Evolutionary conservation across 2,888 invertebrate species (phyloP), one percentile per base, ranked within the genome.

Genomic region (Orthonychiurus folsomi): DNA sequence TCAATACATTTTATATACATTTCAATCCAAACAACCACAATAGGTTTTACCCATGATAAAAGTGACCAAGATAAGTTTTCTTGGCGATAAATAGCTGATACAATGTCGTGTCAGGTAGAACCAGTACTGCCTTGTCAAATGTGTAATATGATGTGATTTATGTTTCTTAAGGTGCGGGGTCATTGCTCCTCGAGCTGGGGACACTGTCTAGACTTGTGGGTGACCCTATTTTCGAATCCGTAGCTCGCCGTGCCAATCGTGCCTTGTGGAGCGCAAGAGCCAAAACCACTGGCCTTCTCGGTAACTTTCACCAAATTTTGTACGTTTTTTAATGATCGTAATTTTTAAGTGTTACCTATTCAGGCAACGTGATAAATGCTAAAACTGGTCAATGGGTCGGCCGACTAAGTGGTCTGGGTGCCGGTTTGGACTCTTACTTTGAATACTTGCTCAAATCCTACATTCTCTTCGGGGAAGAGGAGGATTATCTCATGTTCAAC

Each of bases 381-480:
- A 80, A 82, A 73, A 82, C 82, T 47, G 84, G 84, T 18, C 77
- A 81, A 71, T 85, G 84, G 84, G 75, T 79, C 15, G 81, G 83
- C 12, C 75, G 78, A 54, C 77, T 83, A 75, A 80, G 82, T 75
- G 84, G 84, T 1, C 74, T 84, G 3, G 84, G 84, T 52, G 84
- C 84, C 60, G 83, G 84, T 18, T 73, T 83, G 28, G 84, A 84
- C 73, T 84, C 83, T 1, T 84, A 80, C 74, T 84, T 79, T 75
- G 84, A 84, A 75, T 84, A 84, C 75, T 75, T 84, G 68, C 76
- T 84, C 59, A 84, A 84, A 78, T 78, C 81, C 1, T 83, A 81
- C 73, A 82, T 85, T 64, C 73, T 84, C 66, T 84, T 85, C 76
- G 84, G 83, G 26, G 80, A 83, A 63, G 73, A 76, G 52, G 78